Base-by-base conservation (phyloP, 2,888 invertebrate species). In the Nasonovia ribisnigri region DNA sequence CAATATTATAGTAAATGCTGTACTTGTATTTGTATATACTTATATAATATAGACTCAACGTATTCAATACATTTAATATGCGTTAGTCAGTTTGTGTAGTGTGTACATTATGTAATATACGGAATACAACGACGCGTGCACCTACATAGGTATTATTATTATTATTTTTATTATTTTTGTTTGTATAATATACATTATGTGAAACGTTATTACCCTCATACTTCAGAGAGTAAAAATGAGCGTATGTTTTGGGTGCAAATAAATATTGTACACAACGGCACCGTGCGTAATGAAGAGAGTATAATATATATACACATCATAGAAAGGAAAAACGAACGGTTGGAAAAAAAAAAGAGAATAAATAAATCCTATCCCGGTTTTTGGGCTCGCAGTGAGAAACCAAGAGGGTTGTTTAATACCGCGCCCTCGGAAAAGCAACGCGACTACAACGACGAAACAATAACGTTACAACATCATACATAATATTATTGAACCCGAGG, bases 371-470 rank as follows among this genome's bases (percentile, higher is more conserved):
- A 51, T 36, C 4, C 51, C 51, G 88, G 36, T 88, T 88, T 36
- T 24, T 5, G 36, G 1, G 51, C 36, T 36, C 36, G 36, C 24
- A 51, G 88, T 36, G 51, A 36, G 24, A 24, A 20, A 51, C 88
- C 36, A 26, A 88, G 51, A 88, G 51, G 87, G 87, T 88, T 48
- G 26, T 29, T n/a, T 67, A 36, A 24, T 77, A 77, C 88, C 26
- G 29, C 26, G 29, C 36, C 60, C n/a, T 90, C 89, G n/a, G n/a
- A 60, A 57, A 90, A 90, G 26, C n/a, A 67, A 60, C 43, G n/a
- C 46, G 16, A 60, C 26, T 13, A 54, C 24, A 88, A n/a, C 90
- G 90, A 36, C 57, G 46, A 60, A 48, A 90, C 67, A 90, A 90
- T 67, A 67, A 88, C 57, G 57, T 51, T 51, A 51, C 29, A 88